A percentile compares a stretch with the other conserved stretches of the same genome.
Evolutionary conservation across 2,888 invertebrate genomes (phyloP).

Genomic region (Drosophila borealis): DNA sequence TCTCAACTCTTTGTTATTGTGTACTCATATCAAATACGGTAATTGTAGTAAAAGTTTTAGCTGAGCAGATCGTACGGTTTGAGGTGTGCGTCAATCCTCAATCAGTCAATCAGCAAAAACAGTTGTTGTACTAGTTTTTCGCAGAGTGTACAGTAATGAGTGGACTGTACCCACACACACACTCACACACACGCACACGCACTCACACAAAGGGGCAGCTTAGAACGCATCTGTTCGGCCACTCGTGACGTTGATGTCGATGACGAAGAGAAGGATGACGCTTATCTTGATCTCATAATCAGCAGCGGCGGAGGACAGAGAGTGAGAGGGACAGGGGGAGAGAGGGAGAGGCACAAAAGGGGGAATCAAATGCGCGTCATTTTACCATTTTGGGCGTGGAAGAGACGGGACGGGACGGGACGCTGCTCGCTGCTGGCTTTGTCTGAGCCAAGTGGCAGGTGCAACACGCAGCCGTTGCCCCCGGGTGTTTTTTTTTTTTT

Average conservation of each 20-base stretch:
- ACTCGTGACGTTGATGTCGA: slow-evolving; percentile 33
- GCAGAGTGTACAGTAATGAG: slow-evolving; percentile 24
- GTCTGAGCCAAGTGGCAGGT: slow-evolving; percentile 60
- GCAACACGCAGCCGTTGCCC: slow-evolving; percentile 58
- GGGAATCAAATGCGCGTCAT: slow-evolving; percentile 41
- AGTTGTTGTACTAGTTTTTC: neutral
- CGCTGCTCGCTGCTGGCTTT: slow-evolving; percentile 27
- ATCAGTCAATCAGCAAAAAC: neutral
- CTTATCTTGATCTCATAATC: slow-evolving; percentile 74
- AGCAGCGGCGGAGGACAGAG: slow-evolving; percentile 8
- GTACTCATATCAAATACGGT: too few relatives aligned
- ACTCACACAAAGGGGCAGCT: slow-evolving; percentile 9
- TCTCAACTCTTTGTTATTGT: too few relatives aligned
- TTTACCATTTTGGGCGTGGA: slow-evolving; percentile 42
- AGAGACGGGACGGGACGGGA: neutral
- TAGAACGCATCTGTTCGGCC: slow-evolving; percentile 47
- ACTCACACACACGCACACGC: neutral
- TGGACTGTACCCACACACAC: slow-evolving; percentile 23
- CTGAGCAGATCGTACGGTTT: neutral
- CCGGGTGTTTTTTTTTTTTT: neutral
- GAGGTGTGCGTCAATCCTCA: neutral
- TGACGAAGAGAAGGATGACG: slow-evolving; percentile 44
- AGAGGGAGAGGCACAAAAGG: slow-evolving; percentile 10
- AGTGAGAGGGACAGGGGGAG: neutral
- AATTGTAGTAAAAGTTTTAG: too few relatives aligned